Base-by-base conservation (phyloP, 2,888 invertebrate species). In the Acanthoscelides obtectus region DNA sequence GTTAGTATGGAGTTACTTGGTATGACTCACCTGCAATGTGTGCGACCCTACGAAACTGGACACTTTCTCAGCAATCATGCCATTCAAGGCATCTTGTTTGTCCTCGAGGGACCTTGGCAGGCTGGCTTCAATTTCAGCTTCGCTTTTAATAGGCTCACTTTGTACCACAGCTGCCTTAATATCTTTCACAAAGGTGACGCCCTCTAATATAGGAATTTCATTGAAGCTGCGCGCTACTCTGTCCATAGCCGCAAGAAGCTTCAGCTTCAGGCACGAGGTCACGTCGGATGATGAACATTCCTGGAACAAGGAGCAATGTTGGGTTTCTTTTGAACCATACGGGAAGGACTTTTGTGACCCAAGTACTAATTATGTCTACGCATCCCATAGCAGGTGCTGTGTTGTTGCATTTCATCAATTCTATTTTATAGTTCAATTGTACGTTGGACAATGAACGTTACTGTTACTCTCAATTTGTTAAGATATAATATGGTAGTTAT, bases 31-130 rank as follows among this genome's bases (percentile, higher is more conserved):
- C 89, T 94, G 93, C 80, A 95, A 85, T 70, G 93, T 93, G 86
- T 94, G 94, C 79, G 91, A 90, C 85, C 91, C 90, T 85, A 95
- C 88, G 86, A 94, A 94, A 80, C 88, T 90, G 75, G 91, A 87
- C 78, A 94, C 86, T 81, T 91, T 92, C 82, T 93, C 92, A 81
- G 92, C 85, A 81, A 95, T 93, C 85, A 95, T 88, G 77, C 88
- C 88, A 83, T 93, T 93, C 70, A 95, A 86, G 6, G 92, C 90
- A 77, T 91, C 90, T 68, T 92, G 91, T 74, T 89, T 89, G 81
- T 94, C 94, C 70, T 91, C 91, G 74, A 93, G 83, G 66, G 92
- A 89, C 79, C 95, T 89, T 0, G 95, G 94, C 75, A 95, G 86
- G 73, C 88, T 89, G 22, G 92, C 91, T 81, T 94, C 93, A 75